Conservation (phyloP, 2,113 vertebrate genomes). For the Psittacara wagleri region DNA sequence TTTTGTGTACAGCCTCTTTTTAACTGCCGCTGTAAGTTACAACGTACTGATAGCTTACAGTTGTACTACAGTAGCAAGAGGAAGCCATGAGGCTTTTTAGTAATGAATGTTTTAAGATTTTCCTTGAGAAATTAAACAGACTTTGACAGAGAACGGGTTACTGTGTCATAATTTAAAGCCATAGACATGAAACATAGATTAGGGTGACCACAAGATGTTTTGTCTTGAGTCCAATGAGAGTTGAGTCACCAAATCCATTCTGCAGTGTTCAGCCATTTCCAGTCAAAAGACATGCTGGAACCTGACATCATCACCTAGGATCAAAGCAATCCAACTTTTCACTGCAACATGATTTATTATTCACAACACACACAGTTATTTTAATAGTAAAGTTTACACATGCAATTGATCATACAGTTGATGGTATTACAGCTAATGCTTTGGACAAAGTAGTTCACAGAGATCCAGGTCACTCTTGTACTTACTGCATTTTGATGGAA, state of each 20-base stretch:
- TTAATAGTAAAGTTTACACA: background rate
- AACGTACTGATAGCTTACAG: background rate
- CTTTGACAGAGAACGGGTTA: background rate
- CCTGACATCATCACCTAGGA: background rate
- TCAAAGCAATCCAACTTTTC: background rate
- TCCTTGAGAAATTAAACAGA: background rate
- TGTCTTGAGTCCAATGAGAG: background rate
- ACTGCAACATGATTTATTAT: background rate
- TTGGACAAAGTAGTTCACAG: background rate
- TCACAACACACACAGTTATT: background rate
- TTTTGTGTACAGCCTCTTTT: background rate
- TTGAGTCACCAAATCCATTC: background rate
- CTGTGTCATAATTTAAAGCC: background rate
- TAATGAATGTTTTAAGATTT: background rate
- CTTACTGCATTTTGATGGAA: background rate
- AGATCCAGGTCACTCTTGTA: background rate
- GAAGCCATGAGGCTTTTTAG: background rate
- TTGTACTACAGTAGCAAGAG: background rate
- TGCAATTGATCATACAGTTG: background rate
- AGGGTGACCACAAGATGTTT: background rate
- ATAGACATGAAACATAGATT: conserved; percentile 30
- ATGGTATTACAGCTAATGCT: background rate
- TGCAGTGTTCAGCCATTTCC: background rate
- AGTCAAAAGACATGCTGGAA: background rate
- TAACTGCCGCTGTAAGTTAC: background rate